Evolutionary conservation across 2,797 vertebrate species (phyloP), one percentile per base, ranked within the genome.

Genomic region (Helostoma temminkii): DNA sequence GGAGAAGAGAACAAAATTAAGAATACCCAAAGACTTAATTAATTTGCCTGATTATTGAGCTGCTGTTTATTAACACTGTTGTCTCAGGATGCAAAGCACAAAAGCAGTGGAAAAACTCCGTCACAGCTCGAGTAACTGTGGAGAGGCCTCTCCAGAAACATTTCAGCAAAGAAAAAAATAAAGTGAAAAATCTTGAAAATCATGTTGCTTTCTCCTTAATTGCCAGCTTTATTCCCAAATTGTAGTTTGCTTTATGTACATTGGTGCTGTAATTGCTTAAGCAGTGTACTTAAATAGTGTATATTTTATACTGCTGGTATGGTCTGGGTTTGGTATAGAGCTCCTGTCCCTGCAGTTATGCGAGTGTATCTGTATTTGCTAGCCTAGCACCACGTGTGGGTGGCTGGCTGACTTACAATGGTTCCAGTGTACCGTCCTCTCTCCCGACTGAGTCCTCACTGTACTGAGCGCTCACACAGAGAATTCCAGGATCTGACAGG

Each of bases 381-480:
- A 66, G 80, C 64, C 63, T 34, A 58, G 84, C 66, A 80, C 54
- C 66, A 71, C 75, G 54, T 88, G 91, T 89, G 88, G 87, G 82
- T 82, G 76, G 74, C 76, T 89, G 79, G 69, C 85, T 52, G 56
- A 42, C 76, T 76, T 14, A 93, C 92, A 94, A 91, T 91, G 83
- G 82, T 74, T 68, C 80, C 88, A 90, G 89, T 93, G 89, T 93
- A 83, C 72, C 8, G 69, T 70, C 65, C 46, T 80, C 76, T 65
- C 63, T 86, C 81, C 82, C 69, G 62, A 73, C 78, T 81, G 78
- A 76, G 78, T 82, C 78, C 73, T 77, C 63, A 80, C 83, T 89
- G 80, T 83, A 85, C 78, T 76, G 64, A 1, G n/a, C 10, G 63
- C 72, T 69, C 58, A 32, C 66, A 77, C 71, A 74, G 48, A 82